phyloP scores from a whole-genome alignment of 2,113 vertebrate species.

The Chlorocebus sabaeus region DNA sequence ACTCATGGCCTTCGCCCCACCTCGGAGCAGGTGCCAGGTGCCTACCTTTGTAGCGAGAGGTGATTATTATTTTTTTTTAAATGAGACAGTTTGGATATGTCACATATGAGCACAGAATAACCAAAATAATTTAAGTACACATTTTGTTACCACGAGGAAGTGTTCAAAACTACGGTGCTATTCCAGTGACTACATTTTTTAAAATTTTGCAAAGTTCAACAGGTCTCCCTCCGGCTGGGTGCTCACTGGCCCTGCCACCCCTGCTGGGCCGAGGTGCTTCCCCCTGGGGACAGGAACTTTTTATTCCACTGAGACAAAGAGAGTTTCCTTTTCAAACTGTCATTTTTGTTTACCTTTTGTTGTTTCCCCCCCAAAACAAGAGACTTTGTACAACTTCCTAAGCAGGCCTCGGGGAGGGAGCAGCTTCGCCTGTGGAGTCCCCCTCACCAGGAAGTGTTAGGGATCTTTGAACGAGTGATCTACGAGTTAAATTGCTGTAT shows the following conservation, averaged over 20 bases:
- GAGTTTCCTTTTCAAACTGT: not conserved
- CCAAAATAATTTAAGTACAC: not conserved
- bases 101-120: slow-evolving; percentile 1
- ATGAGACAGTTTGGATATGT: slow-evolving; percentile 57
- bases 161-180: not conserved
- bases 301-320: not conserved
- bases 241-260: accelerated
- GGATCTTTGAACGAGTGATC: not conserved
- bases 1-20: not conserved
- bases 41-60: slow-evolving; percentile 12
- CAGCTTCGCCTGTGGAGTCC: not conserved
- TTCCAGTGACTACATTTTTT: not conserved
- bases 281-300: not conserved
- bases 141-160: not conserved
- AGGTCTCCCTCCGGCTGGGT: slow-evolving; percentile 39
- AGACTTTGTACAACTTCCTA: accelerated
- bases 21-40: not conserved
- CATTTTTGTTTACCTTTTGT: not conserved
- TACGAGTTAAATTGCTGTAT: not conserved
- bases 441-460: accelerated
- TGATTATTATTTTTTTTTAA: not conserved
- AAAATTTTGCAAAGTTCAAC: slow-evolving; percentile 46
- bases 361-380: not conserved
- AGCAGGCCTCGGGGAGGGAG: not conserved
- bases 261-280: accelerated